Conservation (phyloP, 1,140 invertebrate species). For the Platyscapa corneri region DNA sequence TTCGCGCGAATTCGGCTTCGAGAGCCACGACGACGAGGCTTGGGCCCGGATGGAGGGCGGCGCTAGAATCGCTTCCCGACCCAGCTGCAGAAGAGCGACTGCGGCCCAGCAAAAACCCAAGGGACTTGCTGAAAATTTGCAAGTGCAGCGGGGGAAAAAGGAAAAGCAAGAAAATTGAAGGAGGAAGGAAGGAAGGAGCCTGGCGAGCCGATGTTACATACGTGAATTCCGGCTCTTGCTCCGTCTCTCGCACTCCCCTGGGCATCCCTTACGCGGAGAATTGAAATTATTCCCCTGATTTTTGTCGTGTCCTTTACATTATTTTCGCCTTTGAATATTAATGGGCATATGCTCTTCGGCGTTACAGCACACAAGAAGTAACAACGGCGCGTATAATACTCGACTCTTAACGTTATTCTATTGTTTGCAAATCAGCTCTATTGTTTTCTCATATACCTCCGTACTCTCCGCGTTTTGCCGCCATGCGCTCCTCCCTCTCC, state of each 20-base stretch:
- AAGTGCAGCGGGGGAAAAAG: background rate
- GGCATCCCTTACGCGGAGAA: conserved; percentile 69
- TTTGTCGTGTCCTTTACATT: conserved; percentile 75
- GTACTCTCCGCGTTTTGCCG: conserved; percentile 46
- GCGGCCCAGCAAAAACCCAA: no score
- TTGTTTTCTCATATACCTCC: conserved; percentile 75
- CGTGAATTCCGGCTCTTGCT: conserved; percentile 45
- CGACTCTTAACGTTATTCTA: conserved; percentile 75
- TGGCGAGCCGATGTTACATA: conserved; percentile 11
- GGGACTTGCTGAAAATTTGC: no score
- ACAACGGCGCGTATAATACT: conserved; percentile 71
- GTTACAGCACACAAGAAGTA: conserved; percentile 65
- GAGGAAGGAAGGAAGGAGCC: background rate
- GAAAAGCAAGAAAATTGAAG: background rate
- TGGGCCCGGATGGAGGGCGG: no score
- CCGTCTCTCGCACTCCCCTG: conserved; percentile 30
- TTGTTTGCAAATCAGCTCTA: conserved; percentile 77
- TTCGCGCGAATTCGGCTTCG: no score
- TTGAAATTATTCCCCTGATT: conserved; percentile 74
- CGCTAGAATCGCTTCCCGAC: no score
- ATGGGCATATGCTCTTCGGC: conserved; percentile 74
- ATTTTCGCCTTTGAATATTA: conserved; percentile 76
- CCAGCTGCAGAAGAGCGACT: no score
- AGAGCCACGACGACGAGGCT: no score
- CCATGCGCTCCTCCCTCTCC: conserved; percentile 36